Evolutionary conservation across 2,113 vertebrate genomes (phyloP), one percentile per base, ranked within the genome.

Genomic region (Embiotoca jacksoni): DNA sequence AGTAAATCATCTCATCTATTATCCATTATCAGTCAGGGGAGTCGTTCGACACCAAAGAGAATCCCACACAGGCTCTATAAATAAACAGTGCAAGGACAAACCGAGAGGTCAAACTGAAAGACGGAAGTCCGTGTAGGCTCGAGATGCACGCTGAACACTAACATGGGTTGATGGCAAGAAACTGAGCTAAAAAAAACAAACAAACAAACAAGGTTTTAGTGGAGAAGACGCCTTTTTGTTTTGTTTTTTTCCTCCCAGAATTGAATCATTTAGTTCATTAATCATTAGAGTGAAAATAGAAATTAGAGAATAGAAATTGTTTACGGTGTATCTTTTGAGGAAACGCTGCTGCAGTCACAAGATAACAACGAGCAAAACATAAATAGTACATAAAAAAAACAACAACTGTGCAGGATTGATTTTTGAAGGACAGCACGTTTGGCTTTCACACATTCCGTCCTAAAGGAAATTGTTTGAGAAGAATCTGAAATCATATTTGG

Each of bases 301-400:
- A n/a, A n/a, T n/a, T n/a, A n/a, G n/a, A n/a, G n/a, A n/a, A n/a
- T n/a, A n/a, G n/a, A n/a, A n/a, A 54, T 54, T 37, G 33, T 31
- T 55, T 52, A 44, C 10, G 30, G 1, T 33, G 7, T 33, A 23
- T 31, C 55, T 61, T 54, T 39, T 13, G 57, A 49, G n/a, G 11
- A 32, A 64, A 59, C 46, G 36, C 15, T 1, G 15, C 35, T 49
- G 32, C 33, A 50, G 47, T 52, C 15, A 13, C 49, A 77, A 80
- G 37, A 64, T 14, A 37, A 56, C 44, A 30, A 37, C 33, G 36
- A 52, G 37, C 6, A 47, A 37, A 60, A 47, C n/a, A 60, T 85
- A 41, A 83, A 86, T 83, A 59, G 66, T 64, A 53, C 60, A 83
- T 73, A n/a, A 23, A 75, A 53, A 53, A 23, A 23, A 23, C 23